Evolutionary conservation across 2,113 vertebrate species (phyloP), one percentile per base, ranked within the genome.

Genomic region (Corythoichthys haematopterus): DNA sequence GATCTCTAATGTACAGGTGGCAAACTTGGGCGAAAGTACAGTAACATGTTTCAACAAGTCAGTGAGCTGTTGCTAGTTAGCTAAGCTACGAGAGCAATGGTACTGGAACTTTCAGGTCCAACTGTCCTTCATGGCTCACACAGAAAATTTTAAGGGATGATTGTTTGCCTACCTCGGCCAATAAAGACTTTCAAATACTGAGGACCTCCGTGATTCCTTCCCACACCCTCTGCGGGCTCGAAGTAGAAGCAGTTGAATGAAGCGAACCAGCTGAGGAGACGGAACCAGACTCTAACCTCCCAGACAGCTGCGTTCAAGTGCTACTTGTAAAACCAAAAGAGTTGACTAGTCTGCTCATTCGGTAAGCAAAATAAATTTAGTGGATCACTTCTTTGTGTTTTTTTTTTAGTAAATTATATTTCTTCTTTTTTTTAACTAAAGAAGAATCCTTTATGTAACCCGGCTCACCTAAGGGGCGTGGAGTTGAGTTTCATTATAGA

Each of bases 161-260:
- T 36, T 4, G 12, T 56, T 14, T 0, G 10, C 82, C 85, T 78
- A 90, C 90, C 88, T 85, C 64, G 66, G 36, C 69, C 72, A 53
- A 14, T 38, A 4, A 70, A 69, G 38, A 64, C 67, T 80, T 74
- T 77, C 52, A 73, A 71, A 74, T 33, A 10, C 38, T 43, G 11
- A 60, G 43, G 15, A 35, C 14, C 76, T 76, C 65, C 59, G 75
- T 70, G 43, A 72, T 67, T 46, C 71, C 78, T 66, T 69, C 75
- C 57, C 33, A 46, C 51, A 37, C 68, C 65, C 4, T 69, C 56
- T 62, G 55, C 70, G 66, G 48, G 75, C 40, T 48, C 75, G 84
- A 76, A 84, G 89, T 84, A 55, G 80, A 79, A 47, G 69, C 77
- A 74, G 71, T 77, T 68, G 76, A 70, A 43, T 46, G 43, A 46